These are phyloP conservation scores for Cuniculus paca DNA, from an alignment of 2,797 vertebrate genomes.

Conservation along the genomic window DNA sequence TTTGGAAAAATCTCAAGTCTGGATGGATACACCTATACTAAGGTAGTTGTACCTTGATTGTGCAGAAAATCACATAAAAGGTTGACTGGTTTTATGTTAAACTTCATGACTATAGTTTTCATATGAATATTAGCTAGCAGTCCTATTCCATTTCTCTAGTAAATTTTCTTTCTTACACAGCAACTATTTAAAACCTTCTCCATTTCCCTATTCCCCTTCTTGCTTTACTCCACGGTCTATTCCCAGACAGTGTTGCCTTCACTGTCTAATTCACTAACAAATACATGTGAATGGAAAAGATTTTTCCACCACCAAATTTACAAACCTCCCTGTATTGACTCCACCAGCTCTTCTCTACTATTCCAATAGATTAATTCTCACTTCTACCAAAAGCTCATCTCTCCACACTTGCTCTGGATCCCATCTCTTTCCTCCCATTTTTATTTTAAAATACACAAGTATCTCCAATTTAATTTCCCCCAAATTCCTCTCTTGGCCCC, in stretches of 20 bases:
- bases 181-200: background rate
- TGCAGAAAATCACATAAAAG: background rate
- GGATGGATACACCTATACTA: background rate
- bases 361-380: background rate
- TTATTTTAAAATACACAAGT: background rate
- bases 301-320: background rate
- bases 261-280: constrained; percentile 15
- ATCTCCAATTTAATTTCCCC: background rate
- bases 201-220: background rate
- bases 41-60: background rate
- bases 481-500: background rate
- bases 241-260: background rate
- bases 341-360: background rate
- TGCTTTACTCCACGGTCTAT: background rate
- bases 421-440: background rate
- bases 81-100: background rate
- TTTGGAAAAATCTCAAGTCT: constrained; percentile 54
- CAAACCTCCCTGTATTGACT: background rate
- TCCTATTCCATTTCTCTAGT: constrained; percentile 4
- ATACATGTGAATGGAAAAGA: background rate
- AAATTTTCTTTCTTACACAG: constrained; percentile 38
- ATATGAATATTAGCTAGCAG: background rate
- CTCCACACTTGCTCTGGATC: background rate
- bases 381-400: background rate
- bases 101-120: background rate